Percentiles rank a stretch among this genome's conserved stretches.
phyloP scores from a whole-genome alignment of 1,140 invertebrate genomes.

The Brachionus manjavacas region DNA sequence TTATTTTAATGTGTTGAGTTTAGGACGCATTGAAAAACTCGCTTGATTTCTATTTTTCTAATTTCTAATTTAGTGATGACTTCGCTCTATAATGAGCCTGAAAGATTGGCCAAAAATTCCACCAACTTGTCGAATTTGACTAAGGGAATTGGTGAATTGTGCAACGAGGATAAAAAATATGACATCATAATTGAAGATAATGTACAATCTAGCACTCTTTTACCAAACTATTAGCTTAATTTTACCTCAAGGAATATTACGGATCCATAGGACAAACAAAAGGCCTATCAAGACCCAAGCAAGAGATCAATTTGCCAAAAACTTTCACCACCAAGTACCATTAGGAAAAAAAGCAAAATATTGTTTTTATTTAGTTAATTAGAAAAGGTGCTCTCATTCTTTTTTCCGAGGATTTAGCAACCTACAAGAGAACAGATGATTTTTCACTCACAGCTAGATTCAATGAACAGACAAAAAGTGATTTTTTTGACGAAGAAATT shows the following conservation, averaged over 20 bases:
- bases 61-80: background rate
- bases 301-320: conserved; percentile 19
- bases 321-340: conserved; percentile 12
- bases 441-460: background rate
- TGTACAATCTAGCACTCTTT: background rate
- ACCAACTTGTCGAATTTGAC: conserved; percentile 11
- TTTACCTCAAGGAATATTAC: background rate
- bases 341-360: no score
- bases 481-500: background rate
- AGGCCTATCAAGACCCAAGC: background rate
- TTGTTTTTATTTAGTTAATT: background rate
- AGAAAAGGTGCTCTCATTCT: conserved; percentile 19
- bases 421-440: background rate
- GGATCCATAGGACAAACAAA: background rate
- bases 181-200: background rate
- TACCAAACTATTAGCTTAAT: background rate
- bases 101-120: background rate
- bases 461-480: background rate
- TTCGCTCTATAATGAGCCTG: background rate
- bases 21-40: conserved; percentile 15
- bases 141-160: conserved; percentile 3
- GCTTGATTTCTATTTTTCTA: background rate
- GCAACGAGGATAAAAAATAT: conserved; percentile 12
- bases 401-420: background rate
- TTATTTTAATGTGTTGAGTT: background rate